Evolutionary conservation across 2,888 invertebrate species (phyloP), one percentile per base, ranked within the genome.

Genomic region (Augochlorella aurata): DNA sequence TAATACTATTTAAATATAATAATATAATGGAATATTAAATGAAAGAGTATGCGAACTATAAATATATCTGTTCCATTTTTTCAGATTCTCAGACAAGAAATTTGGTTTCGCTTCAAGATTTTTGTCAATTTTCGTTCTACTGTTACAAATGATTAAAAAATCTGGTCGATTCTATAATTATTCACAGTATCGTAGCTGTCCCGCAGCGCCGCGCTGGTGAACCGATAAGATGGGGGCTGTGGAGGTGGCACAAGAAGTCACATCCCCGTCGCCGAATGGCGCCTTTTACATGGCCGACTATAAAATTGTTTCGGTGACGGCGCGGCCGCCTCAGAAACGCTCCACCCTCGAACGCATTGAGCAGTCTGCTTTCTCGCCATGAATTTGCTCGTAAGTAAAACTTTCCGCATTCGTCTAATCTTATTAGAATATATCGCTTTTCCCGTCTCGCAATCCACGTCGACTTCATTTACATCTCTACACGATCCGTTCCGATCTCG

Each of bases 321-420:
- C 93, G 92, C 92, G 92, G 90, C 91, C 92, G 92, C 89, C 88
- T 93, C 93, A 93, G 93, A 93, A 90, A 90, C 91, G 86, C 90
- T 93, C 91, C 91, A 93, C 93, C 93, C 92, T 93, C 89, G 91
- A 91, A 80, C 87, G 88, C 88, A 90, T 85, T 87, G 89, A 88
- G 87, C 80, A 75, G 81, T 79, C 70, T 50, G 81, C 83, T 84
- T 80, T 83, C 81, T 73, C 86, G 77, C 78, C 88, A 91, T 91
- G 89, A 91, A 90, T 85, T 77, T 90, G 24, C 89, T 88, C 84
- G 91, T 91, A 88, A 91, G 88, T 90, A 72, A 77, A 65, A 38
- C 7, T 54, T 61, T 52, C 38, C 44, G 44, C 18, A 12, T 66
- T 47, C 45, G 5, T 18, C 8, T 4, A 61, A 61, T 14, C 14